phyloP scores from a whole-genome alignment of 2,113 vertebrate genomes.

The Nettapus auritus region DNA sequence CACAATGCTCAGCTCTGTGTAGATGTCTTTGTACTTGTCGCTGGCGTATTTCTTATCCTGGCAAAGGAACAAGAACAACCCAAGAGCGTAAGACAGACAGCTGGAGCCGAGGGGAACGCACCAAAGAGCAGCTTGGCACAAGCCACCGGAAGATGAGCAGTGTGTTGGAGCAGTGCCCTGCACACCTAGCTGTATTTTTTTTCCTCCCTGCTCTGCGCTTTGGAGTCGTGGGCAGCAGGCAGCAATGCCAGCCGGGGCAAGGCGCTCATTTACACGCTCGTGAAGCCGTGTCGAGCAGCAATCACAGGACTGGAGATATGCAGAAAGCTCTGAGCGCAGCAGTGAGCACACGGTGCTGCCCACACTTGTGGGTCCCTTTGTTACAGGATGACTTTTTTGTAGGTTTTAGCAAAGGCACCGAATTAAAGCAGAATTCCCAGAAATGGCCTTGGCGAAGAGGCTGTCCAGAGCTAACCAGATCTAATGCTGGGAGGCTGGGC shows the following conservation, averaged over 20 bases:
- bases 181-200: neutral
- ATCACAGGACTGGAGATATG: fast-evolving
- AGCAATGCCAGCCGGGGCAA: neutral
- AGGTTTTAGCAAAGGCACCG: neutral
- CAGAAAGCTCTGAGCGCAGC: neutral
- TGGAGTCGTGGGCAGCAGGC: neutral
- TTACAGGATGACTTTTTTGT: neutral
- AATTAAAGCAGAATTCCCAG: slow-evolving; percentile 39
- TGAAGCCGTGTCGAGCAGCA: neutral
- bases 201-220: neutral
- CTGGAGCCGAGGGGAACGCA: neutral
- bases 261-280: fast-evolving
- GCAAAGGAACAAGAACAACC: slow-evolving; percentile 20
- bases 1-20: slow-evolving; percentile 97
- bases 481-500: neutral
- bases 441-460: neutral
- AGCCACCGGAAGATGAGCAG: neutral
- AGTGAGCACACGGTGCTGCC: neutral
- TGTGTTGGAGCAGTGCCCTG: neutral
- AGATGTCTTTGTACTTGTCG: slow-evolving; percentile 98
- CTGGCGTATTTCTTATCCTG: slow-evolving; percentile 97
- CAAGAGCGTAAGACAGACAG: neutral
- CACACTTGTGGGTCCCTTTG: neutral
- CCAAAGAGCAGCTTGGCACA: slow-evolving; percentile 2
- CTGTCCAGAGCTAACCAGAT: neutral